Conservation (phyloP, 2,888 invertebrate species). For the Patella depressa region DNA sequence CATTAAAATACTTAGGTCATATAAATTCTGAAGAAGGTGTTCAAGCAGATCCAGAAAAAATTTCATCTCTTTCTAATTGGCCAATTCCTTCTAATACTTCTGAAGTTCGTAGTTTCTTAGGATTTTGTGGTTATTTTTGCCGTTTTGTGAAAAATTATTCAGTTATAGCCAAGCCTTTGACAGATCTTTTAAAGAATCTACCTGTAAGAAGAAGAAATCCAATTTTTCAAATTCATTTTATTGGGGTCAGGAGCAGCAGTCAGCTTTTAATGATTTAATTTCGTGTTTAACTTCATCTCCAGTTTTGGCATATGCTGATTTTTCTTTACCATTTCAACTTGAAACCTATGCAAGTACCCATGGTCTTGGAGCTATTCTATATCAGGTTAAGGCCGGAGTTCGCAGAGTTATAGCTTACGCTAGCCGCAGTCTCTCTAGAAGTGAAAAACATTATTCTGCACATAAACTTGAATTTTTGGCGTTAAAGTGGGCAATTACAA, state of each 20-base stretch:
- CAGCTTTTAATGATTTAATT: constrained; percentile 33
- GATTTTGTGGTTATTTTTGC: constrained; percentile 37
- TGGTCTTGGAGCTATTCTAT: constrained; percentile 32
- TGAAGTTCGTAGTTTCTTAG: constrained; percentile 33
- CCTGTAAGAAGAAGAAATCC: neutral
- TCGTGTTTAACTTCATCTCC: constrained; percentile 29
- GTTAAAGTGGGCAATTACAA: too few species aligned
- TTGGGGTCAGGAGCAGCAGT: constrained; percentile 32
- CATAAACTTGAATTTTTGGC: too few species aligned
- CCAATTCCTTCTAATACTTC: constrained; percentile 29
- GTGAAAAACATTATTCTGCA: too few species aligned
- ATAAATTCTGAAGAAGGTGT: constrained; percentile 35
- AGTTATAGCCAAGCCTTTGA: constrained; percentile 34
- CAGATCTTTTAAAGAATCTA: constrained; percentile 28
- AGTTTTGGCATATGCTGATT: constrained; percentile 38
- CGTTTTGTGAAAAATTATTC: constrained; percentile 34
- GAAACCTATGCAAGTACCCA: constrained; percentile 15
- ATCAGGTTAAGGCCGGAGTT: too few species aligned
- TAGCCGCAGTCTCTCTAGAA: too few species aligned
- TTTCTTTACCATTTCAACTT: constrained; percentile 30
- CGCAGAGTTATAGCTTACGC: too few species aligned
- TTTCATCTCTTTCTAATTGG: constrained; percentile 18
- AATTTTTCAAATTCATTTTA: constrained; percentile 21
- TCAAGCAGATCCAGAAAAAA: constrained; percentile 30
- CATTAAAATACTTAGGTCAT: constrained; percentile 41